phyloP scores from a whole-genome alignment of 2,888 invertebrate genomes.

The Temnothorax rugatulus region DNA sequence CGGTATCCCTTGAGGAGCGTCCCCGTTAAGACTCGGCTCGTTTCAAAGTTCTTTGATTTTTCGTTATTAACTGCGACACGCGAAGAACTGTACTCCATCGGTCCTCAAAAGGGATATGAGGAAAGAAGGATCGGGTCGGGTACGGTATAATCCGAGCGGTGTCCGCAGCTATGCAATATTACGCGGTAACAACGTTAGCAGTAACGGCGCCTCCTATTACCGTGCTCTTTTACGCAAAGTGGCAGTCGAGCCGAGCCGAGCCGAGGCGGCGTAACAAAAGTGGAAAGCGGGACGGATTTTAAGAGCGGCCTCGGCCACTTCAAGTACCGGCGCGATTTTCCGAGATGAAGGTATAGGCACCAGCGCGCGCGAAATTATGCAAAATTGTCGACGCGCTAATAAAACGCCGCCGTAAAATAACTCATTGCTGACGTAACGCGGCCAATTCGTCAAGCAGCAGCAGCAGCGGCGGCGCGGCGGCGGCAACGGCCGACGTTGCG shows the following conservation, averaged over 20 bases:
- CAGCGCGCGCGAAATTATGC: slow-evolving; percentile 62
- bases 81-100: neutral
- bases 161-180: slow-evolving; percentile 41
- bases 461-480: neutral
- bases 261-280: slow-evolving; percentile 45
- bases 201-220: slow-evolving; percentile 58
- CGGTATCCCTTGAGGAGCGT: neutral
- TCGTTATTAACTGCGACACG: slow-evolving; percentile 18
- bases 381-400: slow-evolving; percentile 57
- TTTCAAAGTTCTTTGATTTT: neutral
- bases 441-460: slow-evolving; percentile 30
- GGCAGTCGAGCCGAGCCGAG: slow-evolving; percentile 20
- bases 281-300: slow-evolving; percentile 65
- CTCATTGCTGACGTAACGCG: slow-evolving; percentile 61
- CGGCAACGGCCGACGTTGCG: neutral
- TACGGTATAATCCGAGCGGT: slow-evolving; percentile 13
- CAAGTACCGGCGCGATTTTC: slow-evolving; percentile 32
- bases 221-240: slow-evolving; percentile 45
- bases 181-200: slow-evolving; percentile 61
- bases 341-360: slow-evolving; percentile 25
- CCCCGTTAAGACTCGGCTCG: neutral
- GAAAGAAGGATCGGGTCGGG: neutral
- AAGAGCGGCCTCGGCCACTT: slow-evolving; percentile 20
- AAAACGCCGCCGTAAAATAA: slow-evolving; percentile 55
- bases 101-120: neutral